Evolutionary conservation across 1,140 invertebrate species (phyloP).

Genomic region (Dreissena polymorpha): DNA sequence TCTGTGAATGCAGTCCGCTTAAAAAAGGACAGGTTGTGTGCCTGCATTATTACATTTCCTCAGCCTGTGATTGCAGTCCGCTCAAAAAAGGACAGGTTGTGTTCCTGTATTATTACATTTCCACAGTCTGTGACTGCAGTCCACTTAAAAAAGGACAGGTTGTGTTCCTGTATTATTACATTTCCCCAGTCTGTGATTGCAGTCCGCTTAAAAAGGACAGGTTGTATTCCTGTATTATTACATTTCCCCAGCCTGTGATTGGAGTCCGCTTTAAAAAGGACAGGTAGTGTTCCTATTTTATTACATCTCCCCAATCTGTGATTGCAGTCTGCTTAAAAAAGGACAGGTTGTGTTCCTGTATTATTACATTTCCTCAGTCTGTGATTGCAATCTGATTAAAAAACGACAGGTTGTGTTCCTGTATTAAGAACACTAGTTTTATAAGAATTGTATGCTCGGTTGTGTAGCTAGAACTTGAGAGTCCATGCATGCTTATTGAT

Average conservation of each 20-base stretch:
- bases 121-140: conserved; percentile 87
- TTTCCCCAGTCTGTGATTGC: conserved; percentile 88
- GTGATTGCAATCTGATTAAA: conserved; percentile 85
- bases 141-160: conserved; percentile 84
- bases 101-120: conserved; percentile 90
- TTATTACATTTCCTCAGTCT: conserved; percentile 88
- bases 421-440: background rate
- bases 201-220: conserved; percentile 84
- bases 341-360: no score
- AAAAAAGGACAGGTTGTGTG: conserved; percentile 84
- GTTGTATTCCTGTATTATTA: no score
- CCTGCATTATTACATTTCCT: conserved; percentile 89
- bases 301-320: conserved; percentile 89
- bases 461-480: no score
- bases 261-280: conserved; percentile 83
- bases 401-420: conserved; percentile 81
- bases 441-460: no score
- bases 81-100: conserved; percentile 84
- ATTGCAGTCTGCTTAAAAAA: conserved; percentile 84
- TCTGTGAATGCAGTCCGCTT: conserved; percentile 86
- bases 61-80: conserved; percentile 86
- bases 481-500: no score
- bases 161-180: no score
- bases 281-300: no score
- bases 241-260: conserved; percentile 88